These are phyloP conservation scores for Dallia pectoralis DNA, from an alignment of 2,797 vertebrate genomes.

Conservation along the genomic window DNA sequence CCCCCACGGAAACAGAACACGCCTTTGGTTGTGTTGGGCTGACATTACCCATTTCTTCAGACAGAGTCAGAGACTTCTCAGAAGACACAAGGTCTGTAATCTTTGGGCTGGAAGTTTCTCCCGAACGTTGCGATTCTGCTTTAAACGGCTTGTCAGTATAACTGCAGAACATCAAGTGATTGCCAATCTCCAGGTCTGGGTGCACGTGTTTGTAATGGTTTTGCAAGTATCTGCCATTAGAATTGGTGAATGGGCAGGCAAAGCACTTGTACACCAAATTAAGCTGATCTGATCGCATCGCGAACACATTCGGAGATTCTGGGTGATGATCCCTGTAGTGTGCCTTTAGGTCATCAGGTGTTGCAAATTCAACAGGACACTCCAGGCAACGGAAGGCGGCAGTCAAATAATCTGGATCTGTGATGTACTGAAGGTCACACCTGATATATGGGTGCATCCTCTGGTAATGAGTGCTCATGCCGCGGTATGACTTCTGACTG, in stretches of 20 bases:
- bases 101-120: slow-evolving; percentile 73
- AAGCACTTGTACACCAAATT: slow-evolving; percentile 84
- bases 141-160: slow-evolving; percentile 73
- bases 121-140: slow-evolving; percentile 65
- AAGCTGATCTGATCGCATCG: slow-evolving; percentile 67
- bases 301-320: slow-evolving; percentile 81
- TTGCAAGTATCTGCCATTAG: slow-evolving; percentile 75
- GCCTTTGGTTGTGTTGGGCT: slow-evolving; percentile 59
- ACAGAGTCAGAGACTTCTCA: slow-evolving; percentile 64
- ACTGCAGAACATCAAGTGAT: slow-evolving; percentile 85
- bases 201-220: slow-evolving; percentile 87
- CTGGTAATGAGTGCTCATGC: slow-evolving; percentile 83
- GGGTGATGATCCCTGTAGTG: slow-evolving; percentile 84
- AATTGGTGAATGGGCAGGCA: slow-evolving; percentile 80
- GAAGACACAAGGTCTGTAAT: slow-evolving; percentile 68
- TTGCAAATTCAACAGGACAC: slow-evolving; percentile 86
- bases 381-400: slow-evolving; percentile 87
- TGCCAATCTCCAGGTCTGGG: slow-evolving; percentile 78
- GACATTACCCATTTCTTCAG: slow-evolving; percentile 58
- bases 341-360: slow-evolving; percentile 76
- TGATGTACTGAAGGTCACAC: slow-evolving; percentile 80
- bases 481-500: slow-evolving; percentile 73
- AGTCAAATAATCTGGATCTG: slow-evolving; percentile 78
- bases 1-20: slow-evolving; percentile 61
- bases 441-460: slow-evolving; percentile 85